These are phyloP conservation scores for Sarcophaga caerulescens DNA, from an alignment of 2,888 invertebrate species.

Conservation along the genomic window DNA sequence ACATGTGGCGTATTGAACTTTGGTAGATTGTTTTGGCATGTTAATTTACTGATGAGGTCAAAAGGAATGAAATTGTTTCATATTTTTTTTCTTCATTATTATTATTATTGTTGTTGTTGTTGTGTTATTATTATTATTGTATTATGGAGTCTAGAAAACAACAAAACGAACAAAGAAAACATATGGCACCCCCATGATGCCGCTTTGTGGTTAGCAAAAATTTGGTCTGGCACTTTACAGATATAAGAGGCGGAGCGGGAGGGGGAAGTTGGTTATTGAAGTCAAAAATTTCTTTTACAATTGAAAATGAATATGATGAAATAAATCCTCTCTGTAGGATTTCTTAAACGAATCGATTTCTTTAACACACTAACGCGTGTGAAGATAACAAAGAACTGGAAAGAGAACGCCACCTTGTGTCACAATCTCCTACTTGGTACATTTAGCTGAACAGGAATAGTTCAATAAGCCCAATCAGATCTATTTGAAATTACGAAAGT, in stretches of 20 bases:
- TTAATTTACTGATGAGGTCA: constrained; percentile 67
- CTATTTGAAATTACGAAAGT: too few relatives aligned
- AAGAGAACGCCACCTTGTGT: too few relatives aligned
- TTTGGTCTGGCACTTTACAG: background rate
- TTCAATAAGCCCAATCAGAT: too few relatives aligned
- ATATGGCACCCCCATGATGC: constrained; percentile 58
- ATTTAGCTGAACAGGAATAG: too few relatives aligned
- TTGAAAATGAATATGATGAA: too few relatives aligned
- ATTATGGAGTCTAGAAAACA: background rate
- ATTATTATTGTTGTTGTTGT: constrained; percentile 29
- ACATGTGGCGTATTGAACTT: constrained; percentile 66
- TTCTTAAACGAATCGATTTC: too few relatives aligned
- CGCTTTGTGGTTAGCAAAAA: constrained; percentile 53
- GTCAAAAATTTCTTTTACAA: too few relatives aligned
- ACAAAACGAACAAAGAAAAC: background rate
- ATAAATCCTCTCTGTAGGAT: too few relatives aligned
- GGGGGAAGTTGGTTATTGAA: background rate
- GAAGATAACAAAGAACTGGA: too few relatives aligned
- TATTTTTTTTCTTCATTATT: background rate
- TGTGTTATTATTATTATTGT: constrained; percentile 21
- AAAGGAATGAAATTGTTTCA: constrained; percentile 39
- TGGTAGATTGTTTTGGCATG: constrained; percentile 65
- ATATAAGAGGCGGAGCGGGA: background rate
- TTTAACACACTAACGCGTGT: too few relatives aligned
- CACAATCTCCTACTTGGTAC: too few relatives aligned